Evolutionary conservation across 2,797 vertebrate genomes (phyloP), one percentile per base, ranked within the genome.

Genomic region (Iguana delicatissima): DNA sequence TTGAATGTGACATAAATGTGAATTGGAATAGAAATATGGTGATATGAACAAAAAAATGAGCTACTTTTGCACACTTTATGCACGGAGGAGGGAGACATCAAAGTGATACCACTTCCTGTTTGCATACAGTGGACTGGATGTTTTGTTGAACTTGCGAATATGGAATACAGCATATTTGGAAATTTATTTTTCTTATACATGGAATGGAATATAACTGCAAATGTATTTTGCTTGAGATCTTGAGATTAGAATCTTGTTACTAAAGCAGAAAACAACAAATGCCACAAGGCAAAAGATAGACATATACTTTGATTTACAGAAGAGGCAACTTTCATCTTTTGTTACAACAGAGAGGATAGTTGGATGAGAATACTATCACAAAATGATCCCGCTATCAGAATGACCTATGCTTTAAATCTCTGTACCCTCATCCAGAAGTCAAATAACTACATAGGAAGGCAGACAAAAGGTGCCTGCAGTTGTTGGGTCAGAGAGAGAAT

Each of bases 321-420:
- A 8, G 29, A 35, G 26, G 77, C 67, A 83, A 50, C 46, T 87
- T 79, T 59, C n/a, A 32, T 76, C 29, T 77, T 87, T 67, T 69
- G 26, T 87, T 91, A 46, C 38, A 29, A 84, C 57, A 24, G n/a
- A 24, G 16, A 64, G 85, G 77, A 83, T 52, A 64, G 55, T 77
- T 87, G 38, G 32, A 86, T 77, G 73, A 84, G 72, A 87, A 87
- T 84, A 38, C 80, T 84, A 73, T 87, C 80, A 84, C 72, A 86
- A 86, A 74, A 89, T 93, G 14, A 67, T 89, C 90, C 69, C 80
- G 91, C 89, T 89, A 83, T 90, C 85, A 88, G 90, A 32, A 86
- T 81, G 86, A 86, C 83, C 50, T 87, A 22, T 87, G 62, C 90
- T 92, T 96, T 94, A 80, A 46, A 91, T 93, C 94, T 93, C 85